These are phyloP conservation scores for Acanthisitta chloris DNA, from an alignment of 2,113 vertebrate genomes.

Conservation along the genomic window DNA sequence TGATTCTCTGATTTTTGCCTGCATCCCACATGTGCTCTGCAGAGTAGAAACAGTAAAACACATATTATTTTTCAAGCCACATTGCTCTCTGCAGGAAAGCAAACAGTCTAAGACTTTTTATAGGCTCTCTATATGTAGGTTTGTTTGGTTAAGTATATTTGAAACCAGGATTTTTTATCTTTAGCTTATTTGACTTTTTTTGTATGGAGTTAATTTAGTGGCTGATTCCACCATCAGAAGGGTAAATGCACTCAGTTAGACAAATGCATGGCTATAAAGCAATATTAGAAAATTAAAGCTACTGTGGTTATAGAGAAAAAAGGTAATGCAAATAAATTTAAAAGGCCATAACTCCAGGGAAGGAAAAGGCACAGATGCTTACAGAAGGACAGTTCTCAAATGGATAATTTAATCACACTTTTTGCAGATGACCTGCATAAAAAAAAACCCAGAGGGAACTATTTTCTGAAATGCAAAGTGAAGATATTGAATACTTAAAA, in stretches of 20 bases:
- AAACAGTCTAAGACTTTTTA: not conserved
- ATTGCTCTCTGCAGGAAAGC: not conserved
- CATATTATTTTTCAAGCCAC: not conserved
- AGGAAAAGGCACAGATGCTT: not conserved
- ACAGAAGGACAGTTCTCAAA: not conserved
- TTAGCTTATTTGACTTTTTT: not conserved
- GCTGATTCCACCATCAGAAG: not conserved
- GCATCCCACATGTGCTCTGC: not conserved
- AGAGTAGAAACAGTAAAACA: not conserved
- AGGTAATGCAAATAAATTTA: not conserved
- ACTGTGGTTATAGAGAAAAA: not conserved
- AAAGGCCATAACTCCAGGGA: not conserved
- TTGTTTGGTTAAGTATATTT: not conserved
- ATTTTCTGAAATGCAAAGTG: not conserved
- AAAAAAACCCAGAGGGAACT: not conserved
- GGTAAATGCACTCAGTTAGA: not conserved
- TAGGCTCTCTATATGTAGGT: not conserved
- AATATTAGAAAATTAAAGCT: not conserved
- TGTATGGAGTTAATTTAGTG: not conserved
- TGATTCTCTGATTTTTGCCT: not conserved
- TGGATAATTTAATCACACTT: not conserved
- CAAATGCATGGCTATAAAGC: not conserved
- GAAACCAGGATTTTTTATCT: not conserved
- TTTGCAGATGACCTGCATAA: not conserved
- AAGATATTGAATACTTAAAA: not conserved